These are phyloP conservation scores for Condylostylus longicornis DNA, from an alignment of 1,140 invertebrate genomes.

Conservation along the genomic window DNA sequence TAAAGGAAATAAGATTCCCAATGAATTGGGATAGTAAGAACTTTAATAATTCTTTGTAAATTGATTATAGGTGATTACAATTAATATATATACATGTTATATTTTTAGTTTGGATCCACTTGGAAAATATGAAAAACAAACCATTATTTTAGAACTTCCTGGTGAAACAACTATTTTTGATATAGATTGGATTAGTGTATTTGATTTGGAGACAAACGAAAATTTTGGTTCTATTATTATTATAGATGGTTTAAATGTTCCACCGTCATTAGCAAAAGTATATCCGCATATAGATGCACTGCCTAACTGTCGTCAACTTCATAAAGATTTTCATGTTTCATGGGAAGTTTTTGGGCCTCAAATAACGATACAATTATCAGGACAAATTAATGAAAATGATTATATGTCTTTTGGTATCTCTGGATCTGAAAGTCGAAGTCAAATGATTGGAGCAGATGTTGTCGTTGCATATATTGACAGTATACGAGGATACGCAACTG, in stretches of 20 bases:
- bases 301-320: constrained; percentile 74
- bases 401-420: constrained; percentile 82
- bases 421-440: constrained; percentile 47
- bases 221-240: constrained; percentile 67
- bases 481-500: constrained; percentile 52
- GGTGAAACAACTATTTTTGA: constrained; percentile 70
- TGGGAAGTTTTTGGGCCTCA: constrained; percentile 86
- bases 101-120: constrained; percentile 51
- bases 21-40: constrained; percentile 86
- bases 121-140: constrained; percentile 52
- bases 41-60: not conserved
- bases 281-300: constrained; percentile 39
- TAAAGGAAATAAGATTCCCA: constrained; percentile 67
- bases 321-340: constrained; percentile 64
- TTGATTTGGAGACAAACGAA: constrained; percentile 51
- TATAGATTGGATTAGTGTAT: constrained; percentile 74
- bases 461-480: constrained; percentile 60
- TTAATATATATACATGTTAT: not conserved
- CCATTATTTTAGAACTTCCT: constrained; percentile 61
- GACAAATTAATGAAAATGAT: constrained; percentile 55
- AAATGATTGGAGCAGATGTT: constrained; percentile 78
- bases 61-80: not conserved
- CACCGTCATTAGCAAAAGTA: constrained; percentile 59
- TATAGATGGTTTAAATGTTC: constrained; percentile 67
- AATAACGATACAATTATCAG: constrained; percentile 73